phyloP scores from a whole-genome alignment of 2,113 vertebrate species.

The Oryzias celebensis region DNA sequence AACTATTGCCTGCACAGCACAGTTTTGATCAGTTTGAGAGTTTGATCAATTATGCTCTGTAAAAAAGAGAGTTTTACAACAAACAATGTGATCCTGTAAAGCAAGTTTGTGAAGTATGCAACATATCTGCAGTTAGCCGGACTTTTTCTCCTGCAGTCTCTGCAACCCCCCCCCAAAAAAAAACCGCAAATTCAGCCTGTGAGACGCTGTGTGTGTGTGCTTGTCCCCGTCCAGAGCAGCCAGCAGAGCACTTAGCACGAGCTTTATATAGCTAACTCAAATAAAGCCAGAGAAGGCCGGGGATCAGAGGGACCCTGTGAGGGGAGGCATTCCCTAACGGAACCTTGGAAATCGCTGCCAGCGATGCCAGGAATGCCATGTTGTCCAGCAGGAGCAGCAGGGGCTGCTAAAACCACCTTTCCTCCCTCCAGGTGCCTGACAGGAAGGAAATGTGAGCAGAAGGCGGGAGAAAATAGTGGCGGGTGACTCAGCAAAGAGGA shows the following conservation, averaged over 20 bases:
- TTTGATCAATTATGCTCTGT: no score
- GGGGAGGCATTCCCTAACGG: conserved; percentile 68
- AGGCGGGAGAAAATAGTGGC: conserved; percentile 58
- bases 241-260: conserved; percentile 56
- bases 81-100: no score
- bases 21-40: no score
- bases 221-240: conserved; percentile 41
- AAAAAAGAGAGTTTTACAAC: no score
- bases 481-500: conserved; percentile 58
- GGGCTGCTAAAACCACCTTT: conserved; percentile 47
- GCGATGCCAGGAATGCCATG: conserved; percentile 72
- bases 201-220: conserved; percentile 54
- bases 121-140: no score
- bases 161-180: conserved; percentile 32
- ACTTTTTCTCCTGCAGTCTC: conserved; percentile 27
- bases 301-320: conserved; percentile 69
- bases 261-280: conserved; percentile 75
- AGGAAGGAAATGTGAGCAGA: conserved; percentile 59
- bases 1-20: no score
- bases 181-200: conserved; percentile 36
- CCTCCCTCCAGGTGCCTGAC: conserved; percentile 52
- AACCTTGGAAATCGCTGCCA: conserved; percentile 62
- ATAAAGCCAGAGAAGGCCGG: conserved; percentile 65
- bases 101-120: no score
- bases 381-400: conserved; percentile 33